These are phyloP conservation scores for Meloidogyne chitwoodi DNA, from an alignment of 1,140 invertebrate species.

Conservation along the genomic window DNA sequence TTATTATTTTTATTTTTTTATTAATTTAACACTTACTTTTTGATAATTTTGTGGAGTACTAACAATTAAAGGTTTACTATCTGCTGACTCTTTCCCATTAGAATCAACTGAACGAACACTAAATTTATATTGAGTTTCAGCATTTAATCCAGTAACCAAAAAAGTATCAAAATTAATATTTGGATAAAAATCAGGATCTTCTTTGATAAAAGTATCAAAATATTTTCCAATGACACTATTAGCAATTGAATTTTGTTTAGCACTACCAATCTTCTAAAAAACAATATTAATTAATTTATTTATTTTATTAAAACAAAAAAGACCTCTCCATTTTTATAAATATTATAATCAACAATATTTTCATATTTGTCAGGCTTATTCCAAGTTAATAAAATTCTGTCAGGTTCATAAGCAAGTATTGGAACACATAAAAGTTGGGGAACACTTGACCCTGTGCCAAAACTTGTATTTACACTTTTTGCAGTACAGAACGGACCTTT, in stretches of 20 bases:
- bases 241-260: neutral
- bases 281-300: neutral
- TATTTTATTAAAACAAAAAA: neutral
- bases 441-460: neutral
- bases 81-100: neutral
- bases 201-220: neutral
- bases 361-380: neutral
- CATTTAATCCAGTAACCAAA: neutral
- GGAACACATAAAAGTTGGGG: neutral
- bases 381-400: neutral
- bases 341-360: neutral
- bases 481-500: neutral
- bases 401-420: neutral
- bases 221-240: neutral
- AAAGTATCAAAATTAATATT: neutral
- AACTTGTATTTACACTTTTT: neutral
- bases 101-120: neutral
- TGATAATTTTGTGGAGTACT: neutral
- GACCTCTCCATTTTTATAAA: neutral
- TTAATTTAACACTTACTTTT: neutral
- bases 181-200: neutral
- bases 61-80: neutral
- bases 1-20: too few relatives aligned
- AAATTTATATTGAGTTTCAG: neutral
- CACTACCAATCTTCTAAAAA: neutral